Conservation (phyloP, 2,113 vertebrate genomes). For the Formicarius rufipectus region DNA sequence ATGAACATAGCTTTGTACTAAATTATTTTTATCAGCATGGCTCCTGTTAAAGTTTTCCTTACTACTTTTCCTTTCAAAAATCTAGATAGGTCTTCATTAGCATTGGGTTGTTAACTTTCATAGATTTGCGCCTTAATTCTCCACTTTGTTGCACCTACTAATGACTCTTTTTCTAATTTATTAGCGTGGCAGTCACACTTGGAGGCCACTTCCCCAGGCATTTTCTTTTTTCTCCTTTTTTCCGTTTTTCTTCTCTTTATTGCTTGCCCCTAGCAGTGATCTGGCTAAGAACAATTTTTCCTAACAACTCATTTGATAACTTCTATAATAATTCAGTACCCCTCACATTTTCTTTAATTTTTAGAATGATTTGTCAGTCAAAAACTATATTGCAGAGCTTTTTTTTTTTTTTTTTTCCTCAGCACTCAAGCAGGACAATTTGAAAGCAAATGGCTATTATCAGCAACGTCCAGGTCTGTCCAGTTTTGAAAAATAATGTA, state of each 20-base stretch:
- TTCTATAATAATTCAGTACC: not conserved
- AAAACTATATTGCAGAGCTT: not conserved
- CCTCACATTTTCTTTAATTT: constrained; percentile 1
- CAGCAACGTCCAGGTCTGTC: not conserved
- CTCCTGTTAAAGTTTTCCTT: constrained; percentile 18
- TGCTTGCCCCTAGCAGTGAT: constrained; percentile 7
- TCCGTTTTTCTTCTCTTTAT: not conserved
- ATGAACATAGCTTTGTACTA: not conserved
- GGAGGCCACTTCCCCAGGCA: not conserved
- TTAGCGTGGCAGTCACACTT: constrained; percentile 28
- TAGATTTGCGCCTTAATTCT: constrained; percentile 33
- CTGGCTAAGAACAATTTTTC: not conserved
- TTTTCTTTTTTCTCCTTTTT: constrained; percentile 29
- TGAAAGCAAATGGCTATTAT: not conserved
- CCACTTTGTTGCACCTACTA: constrained; percentile 48
- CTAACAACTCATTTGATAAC: not conserved
- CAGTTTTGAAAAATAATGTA: not conserved
- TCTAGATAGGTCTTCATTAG: constrained; percentile 48
- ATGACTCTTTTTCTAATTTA: constrained; percentile 58
- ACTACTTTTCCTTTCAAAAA: constrained; percentile 23
- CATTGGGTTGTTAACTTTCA: constrained; percentile 49
- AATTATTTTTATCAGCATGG: constrained; percentile 3
- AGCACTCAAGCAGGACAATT: not conserved
- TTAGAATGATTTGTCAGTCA: not conserved
- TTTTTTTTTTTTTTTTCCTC: not conserved